Conservation (phyloP, 2,797 vertebrate genomes). For the Gymnopithys bicolor region DNA sequence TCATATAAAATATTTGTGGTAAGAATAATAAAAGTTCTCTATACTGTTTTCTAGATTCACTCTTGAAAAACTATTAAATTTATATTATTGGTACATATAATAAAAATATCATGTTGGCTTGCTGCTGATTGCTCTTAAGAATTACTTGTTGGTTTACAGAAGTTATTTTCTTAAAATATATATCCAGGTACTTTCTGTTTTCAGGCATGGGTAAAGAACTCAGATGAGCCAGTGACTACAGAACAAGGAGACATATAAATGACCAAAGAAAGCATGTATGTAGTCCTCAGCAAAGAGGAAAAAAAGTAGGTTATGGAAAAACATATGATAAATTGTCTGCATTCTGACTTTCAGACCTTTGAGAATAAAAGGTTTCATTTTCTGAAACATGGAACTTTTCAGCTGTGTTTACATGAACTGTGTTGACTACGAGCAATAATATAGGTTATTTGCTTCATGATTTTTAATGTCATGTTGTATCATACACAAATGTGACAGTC, state of each 20-base stretch:
- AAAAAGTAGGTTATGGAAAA: background rate
- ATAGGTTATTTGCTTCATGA: background rate
- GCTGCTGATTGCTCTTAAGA: background rate
- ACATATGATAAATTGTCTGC: background rate
- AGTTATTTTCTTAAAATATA: background rate
- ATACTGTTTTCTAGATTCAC: background rate
- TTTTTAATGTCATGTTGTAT: background rate
- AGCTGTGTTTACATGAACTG: background rate
- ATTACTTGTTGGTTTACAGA: background rate
- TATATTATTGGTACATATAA: background rate
- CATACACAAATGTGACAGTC: background rate
- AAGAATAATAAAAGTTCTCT: background rate
- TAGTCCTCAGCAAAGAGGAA: background rate
- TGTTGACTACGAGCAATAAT: background rate
- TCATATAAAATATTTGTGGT: background rate
- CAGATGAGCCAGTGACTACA: background rate
- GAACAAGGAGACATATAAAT: background rate
- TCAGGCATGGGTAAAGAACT: background rate
- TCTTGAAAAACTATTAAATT: background rate
- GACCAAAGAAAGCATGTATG: background rate
- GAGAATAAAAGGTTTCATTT: conserved; percentile 2
- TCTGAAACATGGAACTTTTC: background rate
- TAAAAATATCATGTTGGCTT: background rate
- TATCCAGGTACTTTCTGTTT: background rate
- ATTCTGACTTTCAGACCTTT: background rate